A percentile compares a stretch with the other conserved stretches of the same genome.
Evolutionary conservation across 2,888 invertebrate genomes (phyloP).

Genomic region (Steinernema hermaphroditum): DNA sequence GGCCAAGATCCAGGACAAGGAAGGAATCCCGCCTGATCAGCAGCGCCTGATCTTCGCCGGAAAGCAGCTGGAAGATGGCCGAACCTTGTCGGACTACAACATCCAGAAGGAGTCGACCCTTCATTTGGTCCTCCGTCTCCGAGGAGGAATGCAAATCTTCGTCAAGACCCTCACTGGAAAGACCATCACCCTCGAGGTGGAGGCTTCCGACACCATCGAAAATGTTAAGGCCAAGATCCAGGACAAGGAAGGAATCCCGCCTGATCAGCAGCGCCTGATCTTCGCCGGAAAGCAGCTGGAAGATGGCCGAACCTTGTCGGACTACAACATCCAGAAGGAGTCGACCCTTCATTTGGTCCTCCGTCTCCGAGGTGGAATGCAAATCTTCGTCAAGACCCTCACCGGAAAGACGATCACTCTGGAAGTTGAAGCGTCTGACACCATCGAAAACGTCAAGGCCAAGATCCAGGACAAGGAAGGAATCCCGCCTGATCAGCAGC

Average conservation of each 20-base stretch:
- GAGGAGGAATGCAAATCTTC: slow-evolving; percentile 83
- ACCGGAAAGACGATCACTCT: slow-evolving; percentile 79
- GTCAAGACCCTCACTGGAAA: slow-evolving; percentile 89
- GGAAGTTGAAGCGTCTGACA: slow-evolving; percentile 62
- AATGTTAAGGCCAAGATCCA: slow-evolving; percentile 57
- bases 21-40: slow-evolving; percentile 24
- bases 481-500: slow-evolving; percentile 63
- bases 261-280: slow-evolving; percentile 71
- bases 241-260: slow-evolving; percentile 43
- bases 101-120: slow-evolving; percentile 47
- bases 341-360: slow-evolving; percentile 53
- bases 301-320: slow-evolving; percentile 52
- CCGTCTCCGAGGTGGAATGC: slow-evolving; percentile 74
- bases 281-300: slow-evolving; percentile 44
- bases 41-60: slow-evolving; percentile 53
- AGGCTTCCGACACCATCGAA: slow-evolving; percentile 53
- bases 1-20: slow-evolving; percentile 37
- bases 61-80: slow-evolving; percentile 35
- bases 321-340: slow-evolving; percentile 58
- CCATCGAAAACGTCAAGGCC: slow-evolving; percentile 62
- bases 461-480: slow-evolving; percentile 65
- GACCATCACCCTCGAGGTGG: slow-evolving; percentile 70
- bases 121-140: slow-evolving; percentile 44
- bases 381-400: slow-evolving; percentile 93
- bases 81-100: slow-evolving; percentile 40